Conservation (phyloP, 2,888 invertebrate genomes). For the Cryptus armator region DNA sequence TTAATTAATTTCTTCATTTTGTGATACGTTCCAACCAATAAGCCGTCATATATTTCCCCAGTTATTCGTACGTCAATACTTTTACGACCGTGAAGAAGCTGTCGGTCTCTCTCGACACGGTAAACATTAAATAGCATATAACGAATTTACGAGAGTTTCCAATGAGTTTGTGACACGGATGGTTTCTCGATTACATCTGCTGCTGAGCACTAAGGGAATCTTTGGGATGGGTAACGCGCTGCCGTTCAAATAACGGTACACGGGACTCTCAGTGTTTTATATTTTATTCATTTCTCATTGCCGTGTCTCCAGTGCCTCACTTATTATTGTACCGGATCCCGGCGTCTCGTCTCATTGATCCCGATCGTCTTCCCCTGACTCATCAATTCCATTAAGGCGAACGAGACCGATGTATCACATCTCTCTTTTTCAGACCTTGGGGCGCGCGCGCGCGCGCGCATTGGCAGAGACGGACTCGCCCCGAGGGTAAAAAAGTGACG, state of each 20-base stretch:
- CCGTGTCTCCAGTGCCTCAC: neutral
- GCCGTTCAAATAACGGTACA: conserved; percentile 41
- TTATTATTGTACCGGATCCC: conserved; percentile 24
- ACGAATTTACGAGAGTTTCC: conserved; percentile 37
- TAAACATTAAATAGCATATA: conserved; percentile 28
- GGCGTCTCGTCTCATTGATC: conserved; percentile 38
- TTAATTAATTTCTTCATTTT: conserved; percentile 54
- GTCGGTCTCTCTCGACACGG: neutral
- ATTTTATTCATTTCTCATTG: conserved; percentile 18
- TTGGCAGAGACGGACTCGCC: neutral
- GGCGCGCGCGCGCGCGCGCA: neutral
- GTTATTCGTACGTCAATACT: conserved; percentile 30
- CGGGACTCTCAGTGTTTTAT: conserved; percentile 21
- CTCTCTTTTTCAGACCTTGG: conserved; percentile 17
- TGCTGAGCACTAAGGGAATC: conserved; percentile 9
- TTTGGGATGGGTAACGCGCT: conserved; percentile 29
- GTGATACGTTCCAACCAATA: conserved; percentile 3
- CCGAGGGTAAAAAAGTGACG: conserved; percentile 31
- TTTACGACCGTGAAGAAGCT: conserved; percentile 49
- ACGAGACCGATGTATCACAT: conserved; percentile 11
- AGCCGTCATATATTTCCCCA: conserved; percentile 1
- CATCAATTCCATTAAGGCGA: conserved; percentile 32
- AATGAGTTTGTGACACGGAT: neutral
- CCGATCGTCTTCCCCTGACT: conserved; percentile 15
- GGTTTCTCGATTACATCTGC: conserved; percentile 3